Base-by-base conservation (phyloP, 2,797 vertebrate species). In the Oreonectes daqikongensis region DNA sequence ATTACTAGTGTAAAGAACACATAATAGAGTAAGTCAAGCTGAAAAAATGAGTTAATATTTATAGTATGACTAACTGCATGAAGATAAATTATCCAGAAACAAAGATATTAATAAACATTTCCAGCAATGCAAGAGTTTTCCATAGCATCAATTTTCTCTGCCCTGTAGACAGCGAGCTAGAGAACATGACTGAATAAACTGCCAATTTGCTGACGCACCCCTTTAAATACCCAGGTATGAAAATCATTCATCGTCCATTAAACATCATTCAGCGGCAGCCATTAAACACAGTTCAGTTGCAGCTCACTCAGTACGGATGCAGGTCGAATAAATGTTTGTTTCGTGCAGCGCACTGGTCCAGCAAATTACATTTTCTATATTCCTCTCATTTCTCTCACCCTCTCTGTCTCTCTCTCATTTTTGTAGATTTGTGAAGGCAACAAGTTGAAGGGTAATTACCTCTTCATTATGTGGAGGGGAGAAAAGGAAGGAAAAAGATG, bases 371-470 rank as follows among this genome's bases (percentile, higher is more conserved):
- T 76, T 48, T 68, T 68, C 52, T 67, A 57, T 59, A 67, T 77
- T 50, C 22, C 22, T 53, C 50, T 63, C 28, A n/a, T 61, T 22
- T 61, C 44, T 63, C 3, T 73, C 30, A n/a, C 30, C 5, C 35
- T 28, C 22, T 24, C 22, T 55, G 20, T 28, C 24, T 30, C 55
- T 17, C 12, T n/a, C 28, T 60, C 15, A 18, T 9, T n/a, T 28
- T 32, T 69, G 18, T 70, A 63, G 53, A 46, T 69, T 69, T 70
- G 57, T 52, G 55, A 70, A 61, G 32, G 32, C 57, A 77, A 77
- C 57, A 69, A 40, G 66, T 30, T 63, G 67, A 77, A 53, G 59
- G 75, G 67, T 70, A 77, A 77, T 77, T 77, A 70, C 66, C 67
- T 63, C 75, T 69, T 77, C 46, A 70, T 63, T 77, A 77, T 70